Base-by-base conservation (phyloP, 2,113 vertebrate species). In the Archilochus colubris region DNA sequence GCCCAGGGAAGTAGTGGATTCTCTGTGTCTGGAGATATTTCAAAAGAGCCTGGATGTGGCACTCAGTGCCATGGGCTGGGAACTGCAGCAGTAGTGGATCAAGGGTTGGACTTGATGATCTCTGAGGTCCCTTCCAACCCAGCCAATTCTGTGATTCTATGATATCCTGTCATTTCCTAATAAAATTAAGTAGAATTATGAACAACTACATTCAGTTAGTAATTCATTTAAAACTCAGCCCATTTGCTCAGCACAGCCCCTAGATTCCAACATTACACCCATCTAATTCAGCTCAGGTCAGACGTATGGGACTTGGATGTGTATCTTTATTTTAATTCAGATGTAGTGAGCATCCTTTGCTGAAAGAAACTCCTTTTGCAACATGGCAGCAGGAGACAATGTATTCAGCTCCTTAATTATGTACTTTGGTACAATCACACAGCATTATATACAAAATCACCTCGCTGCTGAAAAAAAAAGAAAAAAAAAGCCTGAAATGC, bases 371-470 rank as follows among this genome's bases (percentile, higher is more conserved):
- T 90, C 91, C 94, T 95, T 89, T 82, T 97, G 93, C 78, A 96
- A 88, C 31, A 7, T 96, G 94, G 97, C 98, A 97, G 97, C 96
- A 97, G 96, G 97, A 98, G 97, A 98, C 98, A 98, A 97, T 97
- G 94, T 96, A 97, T 97, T 98, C 97, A 94, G 97, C 86, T 97
- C 93, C 86, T 8, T 97, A 98, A 98, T 98, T 98, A 96, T 84
- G 89, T 95, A 93, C 97, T 97, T 97, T 6, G 89, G 93, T 73
- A 97, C 97, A 98, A 97, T 98, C 97, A 98, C 73, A 70, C 89
- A 90, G 95, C 95, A 97, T 97, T 98, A 98, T 96, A 96, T 91
- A 97, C 97, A 97, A 97, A 97, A 97, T 97, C 97, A 96, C 97
- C 96, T 95, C 24, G 33, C 88, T 97, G 92, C 95, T 43, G 88